Conservation (phyloP, 2,888 invertebrate genomes). For the Ichneumon xanthorius region DNA sequence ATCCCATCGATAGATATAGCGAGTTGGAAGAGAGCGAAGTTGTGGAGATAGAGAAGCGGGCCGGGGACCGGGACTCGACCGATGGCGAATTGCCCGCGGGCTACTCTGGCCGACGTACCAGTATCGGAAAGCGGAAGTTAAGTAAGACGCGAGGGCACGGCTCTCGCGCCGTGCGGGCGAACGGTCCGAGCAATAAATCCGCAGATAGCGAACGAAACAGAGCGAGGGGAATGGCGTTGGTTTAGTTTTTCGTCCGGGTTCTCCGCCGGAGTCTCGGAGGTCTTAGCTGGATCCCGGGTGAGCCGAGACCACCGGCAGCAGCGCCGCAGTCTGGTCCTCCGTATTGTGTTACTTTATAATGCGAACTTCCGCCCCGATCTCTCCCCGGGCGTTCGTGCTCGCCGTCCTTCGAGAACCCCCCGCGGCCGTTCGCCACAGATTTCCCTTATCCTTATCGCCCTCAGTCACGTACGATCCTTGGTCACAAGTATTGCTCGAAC, state of each 20-base stretch:
- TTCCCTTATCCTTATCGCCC: slow-evolving; percentile 70
- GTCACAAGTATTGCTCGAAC: slow-evolving; percentile 44
- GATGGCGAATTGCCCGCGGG: slow-evolving; percentile 63
- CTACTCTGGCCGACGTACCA: slow-evolving; percentile 42
- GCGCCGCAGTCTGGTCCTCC: slow-evolving; percentile 24
- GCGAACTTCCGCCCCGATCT: slow-evolving; percentile 53
- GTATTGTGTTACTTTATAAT: slow-evolving; percentile 65
- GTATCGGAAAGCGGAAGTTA: slow-evolving; percentile 74
- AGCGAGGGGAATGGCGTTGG: slow-evolving; percentile 58
- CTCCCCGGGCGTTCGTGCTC: slow-evolving; percentile 10
- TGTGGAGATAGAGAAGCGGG: slow-evolving; percentile 3
- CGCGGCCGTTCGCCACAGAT: slow-evolving; percentile 46
- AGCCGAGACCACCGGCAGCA: slow-evolving; percentile 23
- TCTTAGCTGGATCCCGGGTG: slow-evolving; percentile 29
- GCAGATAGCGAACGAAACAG: slow-evolving; percentile 71
- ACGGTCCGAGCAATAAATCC: slow-evolving; percentile 75
- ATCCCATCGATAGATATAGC: slow-evolving; percentile 26
- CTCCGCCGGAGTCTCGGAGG: slow-evolving; percentile 33
- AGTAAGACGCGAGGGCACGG: slow-evolving; percentile 71
- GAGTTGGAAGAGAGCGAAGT: neutral
- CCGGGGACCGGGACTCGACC: slow-evolving; percentile 7
- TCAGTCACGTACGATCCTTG: slow-evolving; percentile 54
- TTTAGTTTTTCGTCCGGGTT: slow-evolving; percentile 58
- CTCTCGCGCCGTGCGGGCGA: slow-evolving; percentile 60
- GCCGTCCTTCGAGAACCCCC: slow-evolving; percentile 18